A percentile compares a stretch with the other conserved stretches of the same genome.
These are phyloP conservation scores for Sinocyclocheilus maitianheensis DNA, from an alignment of 2,113 vertebrate genomes.

Conservation along the genomic window DNA sequence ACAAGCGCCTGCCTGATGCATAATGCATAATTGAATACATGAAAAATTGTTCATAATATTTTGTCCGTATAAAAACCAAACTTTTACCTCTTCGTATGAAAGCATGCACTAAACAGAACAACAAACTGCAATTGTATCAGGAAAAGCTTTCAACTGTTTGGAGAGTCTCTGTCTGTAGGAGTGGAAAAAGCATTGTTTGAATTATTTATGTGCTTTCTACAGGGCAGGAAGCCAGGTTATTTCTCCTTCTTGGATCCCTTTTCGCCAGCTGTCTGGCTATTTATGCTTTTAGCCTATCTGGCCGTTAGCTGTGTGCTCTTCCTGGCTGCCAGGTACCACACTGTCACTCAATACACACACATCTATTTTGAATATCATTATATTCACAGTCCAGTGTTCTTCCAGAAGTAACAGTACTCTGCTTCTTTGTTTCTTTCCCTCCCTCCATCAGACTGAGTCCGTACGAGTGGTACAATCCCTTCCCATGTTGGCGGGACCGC, in stretches of 20 bases:
- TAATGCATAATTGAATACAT: not conserved
- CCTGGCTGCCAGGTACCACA: slow-evolving; percentile 84
- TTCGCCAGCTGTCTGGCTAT: slow-evolving; percentile 92
- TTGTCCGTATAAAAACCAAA: not conserved
- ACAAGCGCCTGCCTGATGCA: slow-evolving; percentile 4
- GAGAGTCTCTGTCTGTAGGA: not conserved
- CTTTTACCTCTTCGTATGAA: slow-evolving; percentile 10
- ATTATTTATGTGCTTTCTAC: slow-evolving; percentile 54
- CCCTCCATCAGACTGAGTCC: slow-evolving; percentile 81
- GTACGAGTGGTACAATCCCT: slow-evolving; percentile 91
- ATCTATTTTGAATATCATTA: slow-evolving; percentile 1
- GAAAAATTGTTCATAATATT: not conserved
- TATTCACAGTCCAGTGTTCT: not conserved
- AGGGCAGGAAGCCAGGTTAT: slow-evolving; percentile 90
- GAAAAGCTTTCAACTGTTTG: slow-evolving; percentile 13
- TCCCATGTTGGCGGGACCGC: slow-evolving; percentile 83
- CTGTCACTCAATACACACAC: slow-evolving; percentile 48
- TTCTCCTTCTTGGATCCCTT: slow-evolving; percentile 94
- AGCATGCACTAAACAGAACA: not conserved
- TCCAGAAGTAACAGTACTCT: not conserved
- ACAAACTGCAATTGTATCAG: slow-evolving; percentile 6
- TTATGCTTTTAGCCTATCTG: slow-evolving; percentile 91
- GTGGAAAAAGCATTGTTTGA: slow-evolving; percentile 5
- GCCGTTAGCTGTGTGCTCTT: slow-evolving; percentile 91
- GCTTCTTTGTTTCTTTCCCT: not conserved